Conservation (phyloP, 2,888 invertebrate genomes). For the Tyria jacobaeae region DNA sequence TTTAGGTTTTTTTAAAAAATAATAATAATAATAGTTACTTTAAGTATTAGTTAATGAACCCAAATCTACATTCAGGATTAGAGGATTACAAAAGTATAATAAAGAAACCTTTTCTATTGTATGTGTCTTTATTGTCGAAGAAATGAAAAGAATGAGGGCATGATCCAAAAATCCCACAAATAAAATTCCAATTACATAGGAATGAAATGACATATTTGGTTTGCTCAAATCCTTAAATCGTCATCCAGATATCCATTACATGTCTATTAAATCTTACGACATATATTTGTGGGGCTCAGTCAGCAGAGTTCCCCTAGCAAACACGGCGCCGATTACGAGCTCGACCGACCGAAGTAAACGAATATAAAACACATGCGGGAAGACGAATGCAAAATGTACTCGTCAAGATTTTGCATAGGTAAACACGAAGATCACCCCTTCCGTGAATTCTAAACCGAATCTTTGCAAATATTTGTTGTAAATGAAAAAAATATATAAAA, state of each 20-base stretch:
- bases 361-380: constrained; percentile 86
- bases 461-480: constrained; percentile 51
- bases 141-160: constrained; percentile 62
- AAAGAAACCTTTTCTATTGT: constrained; percentile 5
- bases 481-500: constrained; percentile 16
- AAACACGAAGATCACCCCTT: constrained; percentile 79
- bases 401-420: constrained; percentile 85
- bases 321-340: constrained; percentile 84
- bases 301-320: constrained; percentile 85
- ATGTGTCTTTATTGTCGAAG: constrained; percentile 34
- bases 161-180: constrained; percentile 83
- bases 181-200: constrained; percentile 83
- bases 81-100: neutral
- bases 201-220: constrained; percentile 86
- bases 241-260: constrained; percentile 87
- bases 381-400: constrained; percentile 85
- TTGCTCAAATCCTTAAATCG: constrained; percentile 87
- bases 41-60: neutral
- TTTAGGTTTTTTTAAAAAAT: no score
- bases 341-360: constrained; percentile 85
- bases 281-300: constrained; percentile 85
- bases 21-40: neutral
- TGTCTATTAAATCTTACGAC: constrained; percentile 87
- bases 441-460: constrained; percentile 42
- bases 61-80: neutral